A percentile compares a stretch with the other conserved stretches of the same genome.
Evolutionary conservation across 2,797 vertebrate species (phyloP).

Genomic region (Peromyscus eremicus): DNA sequence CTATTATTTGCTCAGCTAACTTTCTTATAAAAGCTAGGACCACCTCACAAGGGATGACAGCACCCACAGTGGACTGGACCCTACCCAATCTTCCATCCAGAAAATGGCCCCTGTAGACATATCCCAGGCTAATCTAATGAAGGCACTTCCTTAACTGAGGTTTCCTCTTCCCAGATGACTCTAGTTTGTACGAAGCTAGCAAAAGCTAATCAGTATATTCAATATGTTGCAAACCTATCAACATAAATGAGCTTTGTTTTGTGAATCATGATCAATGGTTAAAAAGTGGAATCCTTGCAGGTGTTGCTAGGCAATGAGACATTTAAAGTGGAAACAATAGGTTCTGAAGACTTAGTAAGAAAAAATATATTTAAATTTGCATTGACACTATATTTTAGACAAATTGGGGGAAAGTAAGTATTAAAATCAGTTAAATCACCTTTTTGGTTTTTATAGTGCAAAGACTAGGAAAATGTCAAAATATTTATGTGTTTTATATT

Average conservation of each 20-base stretch:
- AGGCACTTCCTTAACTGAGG: background rate
- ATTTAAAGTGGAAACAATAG: background rate
- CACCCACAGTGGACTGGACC: background rate
- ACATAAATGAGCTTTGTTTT: background rate
- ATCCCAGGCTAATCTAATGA: background rate
- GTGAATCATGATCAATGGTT: background rate
- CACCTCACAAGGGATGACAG: background rate
- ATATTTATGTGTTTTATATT: background rate
- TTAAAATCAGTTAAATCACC: background rate
- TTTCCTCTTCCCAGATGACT: background rate
- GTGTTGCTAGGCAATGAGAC: background rate
- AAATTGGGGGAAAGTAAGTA: background rate
- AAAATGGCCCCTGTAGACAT: background rate
- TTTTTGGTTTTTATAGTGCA: background rate
- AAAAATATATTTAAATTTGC: background rate
- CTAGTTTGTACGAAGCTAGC: background rate
- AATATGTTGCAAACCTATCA: background rate
- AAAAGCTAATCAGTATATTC: background rate
- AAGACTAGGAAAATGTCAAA: constrained; percentile 31
- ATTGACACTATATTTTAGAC: background rate
- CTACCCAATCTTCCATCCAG: background rate
- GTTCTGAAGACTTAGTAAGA: background rate
- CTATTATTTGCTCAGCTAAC: background rate
- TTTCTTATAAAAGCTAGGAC: background rate
- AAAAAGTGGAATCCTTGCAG: background rate